A percentile compares a stretch with the other conserved stretches of the same genome.
Conservation (phyloP, 37 sponge, comb jelly and placozoan genomes). For the Agelas oroides region DNA sequence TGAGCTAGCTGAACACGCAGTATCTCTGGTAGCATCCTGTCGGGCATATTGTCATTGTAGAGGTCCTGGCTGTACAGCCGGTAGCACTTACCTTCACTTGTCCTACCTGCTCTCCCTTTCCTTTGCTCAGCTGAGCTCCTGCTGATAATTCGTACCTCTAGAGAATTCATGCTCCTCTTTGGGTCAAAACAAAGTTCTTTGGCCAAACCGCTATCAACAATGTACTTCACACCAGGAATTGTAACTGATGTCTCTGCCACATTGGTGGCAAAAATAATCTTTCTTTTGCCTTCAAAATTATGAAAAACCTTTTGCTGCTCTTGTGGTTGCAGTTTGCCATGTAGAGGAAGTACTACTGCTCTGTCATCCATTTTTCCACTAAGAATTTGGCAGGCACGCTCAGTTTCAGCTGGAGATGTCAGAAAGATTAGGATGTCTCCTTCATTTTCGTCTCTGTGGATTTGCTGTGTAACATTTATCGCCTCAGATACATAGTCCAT, state of each 20-base stretch:
- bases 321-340: conserved; percentile 84
- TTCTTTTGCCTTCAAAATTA: conserved; percentile 50
- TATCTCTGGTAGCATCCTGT: conserved; percentile 67
- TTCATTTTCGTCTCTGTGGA: conserved; percentile 26
- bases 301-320: conserved; percentile 84
- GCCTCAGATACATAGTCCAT: conserved; percentile 10
- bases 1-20: conserved; percentile 58
- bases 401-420: conserved; percentile 68
- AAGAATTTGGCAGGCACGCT: conserved; percentile 52
- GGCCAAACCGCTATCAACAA: conserved; percentile 84
- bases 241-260: conserved; percentile 93
- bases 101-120: conserved; percentile 86
- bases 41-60: conserved; percentile 55
- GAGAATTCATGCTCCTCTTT: conserved; percentile 71
- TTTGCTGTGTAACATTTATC: conserved; percentile 21
- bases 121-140: conserved; percentile 84
- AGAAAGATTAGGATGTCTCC: conserved; percentile 83
- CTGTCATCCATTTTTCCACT: neutral
- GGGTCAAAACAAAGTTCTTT: conserved; percentile 77
- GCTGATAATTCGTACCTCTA: conserved; percentile 62
- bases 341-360: conserved; percentile 67
- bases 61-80: conserved; percentile 72
- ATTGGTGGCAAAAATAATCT: conserved; percentile 88
- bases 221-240: conserved; percentile 81
- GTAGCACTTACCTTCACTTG: conserved; percentile 74